These are phyloP conservation scores for Volucella zonaria DNA, from an alignment of 2,888 invertebrate genomes.

Conservation along the genomic window DNA sequence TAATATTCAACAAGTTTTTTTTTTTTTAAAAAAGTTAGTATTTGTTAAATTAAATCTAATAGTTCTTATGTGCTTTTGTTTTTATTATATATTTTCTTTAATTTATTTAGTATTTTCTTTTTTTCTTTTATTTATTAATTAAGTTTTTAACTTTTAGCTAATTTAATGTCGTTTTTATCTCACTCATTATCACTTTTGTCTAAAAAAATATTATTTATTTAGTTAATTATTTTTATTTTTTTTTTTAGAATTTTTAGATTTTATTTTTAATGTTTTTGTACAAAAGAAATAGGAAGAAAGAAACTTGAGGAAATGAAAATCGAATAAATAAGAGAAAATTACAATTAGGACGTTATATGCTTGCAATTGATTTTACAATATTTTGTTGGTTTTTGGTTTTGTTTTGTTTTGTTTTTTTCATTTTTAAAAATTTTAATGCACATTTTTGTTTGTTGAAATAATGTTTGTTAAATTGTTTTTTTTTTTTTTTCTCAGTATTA, in stretches of 20 bases:
- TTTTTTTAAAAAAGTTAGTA: constrained; percentile 36
- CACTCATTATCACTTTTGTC: constrained; percentile 81
- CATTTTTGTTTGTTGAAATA: constrained; percentile 66
- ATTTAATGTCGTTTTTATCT: constrained; percentile 81
- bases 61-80: constrained; percentile 67
- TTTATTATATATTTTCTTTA: constrained; percentile 37
- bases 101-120: constrained; percentile 10
- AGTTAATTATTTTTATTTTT: constrained; percentile 30
- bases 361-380: constrained; percentile 40
- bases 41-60: constrained; percentile 61
- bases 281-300: constrained; percentile 52
- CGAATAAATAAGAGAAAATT: constrained; percentile 32
- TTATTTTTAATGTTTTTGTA: constrained; percentile 71
- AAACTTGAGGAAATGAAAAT: constrained; percentile 26
- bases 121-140: constrained; percentile 27
- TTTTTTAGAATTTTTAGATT: constrained; percentile 61
- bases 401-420: no score
- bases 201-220: constrained; percentile 60
- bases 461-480: constrained; percentile 5
- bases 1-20: constrained; percentile 48
- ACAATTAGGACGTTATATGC: constrained; percentile 68
- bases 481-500: constrained; percentile 76
- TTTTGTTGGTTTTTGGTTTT: constrained; percentile 38
- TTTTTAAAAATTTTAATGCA: constrained; percentile 76
- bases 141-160: constrained; percentile 65